Evolutionary conservation across 1,140 invertebrate species (phyloP), one percentile per base, ranked within the genome.

Genomic region (Cataglyphis hispanica): DNA sequence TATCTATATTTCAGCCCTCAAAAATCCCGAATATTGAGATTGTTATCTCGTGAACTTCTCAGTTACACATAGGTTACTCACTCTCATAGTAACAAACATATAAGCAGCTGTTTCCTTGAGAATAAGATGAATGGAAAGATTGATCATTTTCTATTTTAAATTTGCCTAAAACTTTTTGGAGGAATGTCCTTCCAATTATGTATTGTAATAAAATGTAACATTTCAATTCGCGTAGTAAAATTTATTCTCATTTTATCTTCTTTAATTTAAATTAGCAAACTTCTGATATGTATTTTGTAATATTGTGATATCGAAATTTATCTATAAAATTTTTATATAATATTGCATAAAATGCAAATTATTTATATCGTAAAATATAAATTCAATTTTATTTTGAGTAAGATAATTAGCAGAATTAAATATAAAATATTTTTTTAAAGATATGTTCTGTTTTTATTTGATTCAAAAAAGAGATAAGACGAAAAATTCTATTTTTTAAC

Each of bases 1-100:
- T 90, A 92, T 92, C 91, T 92, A 83, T 92, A 85, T 92, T 92
- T 91, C 84, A 92, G 87, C 86, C 86, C 85, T 86, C 87, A 25
- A 58, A 90, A 89, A 87, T 85, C 53, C 85, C 61, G 50, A 81
- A 53, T 85, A 87, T 86, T 87, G 75, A 84, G 91, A 92, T 92
- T 64, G 56, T 83, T 92, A 92, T 92, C 91, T 77, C 31, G 75
- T 85, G 66, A 89, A 91, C 89, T 91, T 92, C 90, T 91, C 90
- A 87, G 91, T 92, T 91, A 91, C 91, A 86, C 78, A 31, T 50
- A 34, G 76, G n/a, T 81, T 86, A 89, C 84, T 80, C 90, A 80
- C 86, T 85, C 77, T 86, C 53, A 85, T 90, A 66, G 86, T 63
- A 67, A 34, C 37, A 2, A 11, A 50, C 60, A 19, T 77, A 53